phyloP scores from a whole-genome alignment of 2,797 vertebrate species.

The Toxotes lorentzi region DNA sequence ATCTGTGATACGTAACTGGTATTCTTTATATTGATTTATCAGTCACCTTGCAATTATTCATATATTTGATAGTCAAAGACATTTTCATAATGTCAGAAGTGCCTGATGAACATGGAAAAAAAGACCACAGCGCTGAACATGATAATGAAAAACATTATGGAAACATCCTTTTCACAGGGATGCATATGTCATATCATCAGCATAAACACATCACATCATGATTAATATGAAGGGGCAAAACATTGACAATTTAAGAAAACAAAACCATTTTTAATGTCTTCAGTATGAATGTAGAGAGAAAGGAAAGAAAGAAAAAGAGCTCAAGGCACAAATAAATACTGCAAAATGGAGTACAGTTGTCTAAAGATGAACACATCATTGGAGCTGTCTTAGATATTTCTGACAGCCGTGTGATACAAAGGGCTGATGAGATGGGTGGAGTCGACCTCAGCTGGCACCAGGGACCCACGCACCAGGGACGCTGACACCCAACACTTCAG shows the following conservation, averaged over 20 bases:
- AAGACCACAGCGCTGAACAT: neutral
- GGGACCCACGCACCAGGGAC: neutral
- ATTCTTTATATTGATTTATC: neutral
- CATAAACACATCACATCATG: slow-evolving; percentile 1
- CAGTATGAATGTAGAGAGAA: slow-evolving; percentile 61
- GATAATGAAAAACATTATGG: neutral
- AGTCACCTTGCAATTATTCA: neutral
- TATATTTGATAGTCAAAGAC: neutral
- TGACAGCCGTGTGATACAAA: slow-evolving; percentile 15
- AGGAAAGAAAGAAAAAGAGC: slow-evolving; percentile 47
- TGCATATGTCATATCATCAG: neutral
- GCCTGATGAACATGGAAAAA: neutral
- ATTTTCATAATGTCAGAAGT: slow-evolving; percentile 1
- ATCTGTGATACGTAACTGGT: neutral
- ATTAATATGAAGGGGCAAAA: slow-evolving; percentile 23
- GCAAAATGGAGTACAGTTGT: slow-evolving; percentile 72
- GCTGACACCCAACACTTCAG: neutral
- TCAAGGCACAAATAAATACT: slow-evolving; percentile 87
- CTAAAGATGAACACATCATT: slow-evolving; percentile 46
- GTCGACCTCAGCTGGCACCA: neutral
- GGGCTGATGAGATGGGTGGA: neutral
- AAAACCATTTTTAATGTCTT: slow-evolving; percentile 67
- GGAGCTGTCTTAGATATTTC: slow-evolving; percentile 1
- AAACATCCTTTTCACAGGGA: neutral
- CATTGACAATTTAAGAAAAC: slow-evolving; percentile 55